Conservation (phyloP, 1,140 invertebrate genomes). For the roundworm (Caenorhabditis elegans) region WBcel235 BX284603.4:9458501-9459000, state of each 20-base stretch:
- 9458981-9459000: slow-evolving; percentile 14
- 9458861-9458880: slow-evolving; percentile 6
- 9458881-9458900: slow-evolving; percentile 19
- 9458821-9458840: slow-evolving; percentile 4
- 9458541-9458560: slow-evolving; percentile 8
- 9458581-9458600: background rate
- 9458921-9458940: slow-evolving; percentile 28
- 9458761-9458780: background rate
- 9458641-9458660: background rate
- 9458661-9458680: background rate
- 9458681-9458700: background rate
- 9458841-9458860: slow-evolving; percentile 12
- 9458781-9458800: slow-evolving; percentile 16
- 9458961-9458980: slow-evolving; percentile 4
- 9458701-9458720: background rate
- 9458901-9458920: slow-evolving; percentile 21
- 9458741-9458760: background rate
- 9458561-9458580: background rate
- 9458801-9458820: slow-evolving; percentile 12
- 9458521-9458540: background rate
- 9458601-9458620: background rate
- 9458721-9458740: background rate
- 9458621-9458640: background rate
- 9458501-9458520: background rate
- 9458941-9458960: slow-evolving; percentile 17